A percentile compares a stretch with the other conserved stretches of the same genome.
Conservation (phyloP, 2,113 vertebrate species). For the Pseudorasbora parva region DNA sequence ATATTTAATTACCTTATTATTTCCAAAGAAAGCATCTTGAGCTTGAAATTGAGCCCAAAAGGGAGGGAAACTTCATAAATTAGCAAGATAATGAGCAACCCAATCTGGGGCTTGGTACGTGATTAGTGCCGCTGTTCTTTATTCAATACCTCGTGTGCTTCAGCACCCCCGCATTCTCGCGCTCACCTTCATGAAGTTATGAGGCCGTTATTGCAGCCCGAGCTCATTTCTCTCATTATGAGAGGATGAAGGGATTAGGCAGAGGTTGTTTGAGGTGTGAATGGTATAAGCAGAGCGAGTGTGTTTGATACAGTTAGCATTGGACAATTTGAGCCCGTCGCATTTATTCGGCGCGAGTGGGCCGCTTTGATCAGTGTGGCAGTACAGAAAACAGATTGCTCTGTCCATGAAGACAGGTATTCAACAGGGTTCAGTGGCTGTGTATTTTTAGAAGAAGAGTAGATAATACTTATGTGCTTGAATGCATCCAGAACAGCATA, state of each 20-base stretch:
- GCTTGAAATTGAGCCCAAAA: constrained; percentile 74
- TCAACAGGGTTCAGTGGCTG: constrained; percentile 24
- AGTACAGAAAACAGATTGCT: constrained; percentile 30
- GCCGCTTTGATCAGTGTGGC: constrained; percentile 28
- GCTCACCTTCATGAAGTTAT: constrained; percentile 4
- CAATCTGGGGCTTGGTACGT: constrained; percentile 8
- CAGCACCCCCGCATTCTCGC: not conserved
- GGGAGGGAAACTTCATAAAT: constrained; percentile 69
- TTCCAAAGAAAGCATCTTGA: constrained; percentile 73
- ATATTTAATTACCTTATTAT: constrained; percentile 69
- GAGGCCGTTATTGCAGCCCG: not conserved
- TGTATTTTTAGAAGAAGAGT: constrained; percentile 44
- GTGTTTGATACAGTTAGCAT: constrained; percentile 2
- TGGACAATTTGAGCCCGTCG: constrained; percentile 23
- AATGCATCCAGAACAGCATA: constrained; percentile 26
- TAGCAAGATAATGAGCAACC: constrained; percentile 71
- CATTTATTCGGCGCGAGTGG: not conserved
- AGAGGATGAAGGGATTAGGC: constrained; percentile 31
- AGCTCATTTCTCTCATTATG: constrained; percentile 31
- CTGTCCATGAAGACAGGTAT: constrained; percentile 31
- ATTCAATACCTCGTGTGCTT: not conserved
- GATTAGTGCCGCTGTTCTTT: constrained; percentile 6
- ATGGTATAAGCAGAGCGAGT: not conserved
- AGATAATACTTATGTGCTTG: constrained; percentile 42
- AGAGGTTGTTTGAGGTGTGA: constrained; percentile 21